Evolutionary conservation across 2,113 vertebrate genomes (phyloP).

Genomic region (Ctenodactylus gundi): DNA sequence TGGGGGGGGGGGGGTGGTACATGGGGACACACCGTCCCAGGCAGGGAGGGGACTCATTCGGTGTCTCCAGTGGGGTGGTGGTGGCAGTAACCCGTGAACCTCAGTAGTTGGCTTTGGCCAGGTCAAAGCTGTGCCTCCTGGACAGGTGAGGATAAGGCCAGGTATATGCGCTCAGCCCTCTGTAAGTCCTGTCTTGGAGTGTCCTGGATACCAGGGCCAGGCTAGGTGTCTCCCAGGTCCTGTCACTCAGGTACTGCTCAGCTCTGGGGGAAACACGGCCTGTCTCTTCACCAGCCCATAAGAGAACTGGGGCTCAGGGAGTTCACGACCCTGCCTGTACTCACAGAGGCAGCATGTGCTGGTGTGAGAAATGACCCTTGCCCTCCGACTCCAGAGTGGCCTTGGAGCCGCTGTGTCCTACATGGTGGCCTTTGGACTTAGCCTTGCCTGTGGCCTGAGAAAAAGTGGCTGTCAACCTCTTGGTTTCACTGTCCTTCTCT

Average conservation of each 20-base stretch:
- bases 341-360: background rate
- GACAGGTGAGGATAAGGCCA: background rate
- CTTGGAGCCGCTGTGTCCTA: background rate
- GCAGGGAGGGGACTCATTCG: background rate
- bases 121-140: background rate
- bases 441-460: background rate
- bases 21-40: background rate
- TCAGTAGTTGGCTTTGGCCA: background rate
- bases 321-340: background rate
- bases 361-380: accelerated
- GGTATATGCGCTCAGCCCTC: background rate
- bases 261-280: background rate
- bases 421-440: background rate
- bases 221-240: background rate
- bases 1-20: background rate
- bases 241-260: background rate
- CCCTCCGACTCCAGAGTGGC: background rate
- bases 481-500: background rate
- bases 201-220: background rate
- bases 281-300: background rate
- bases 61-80: background rate
- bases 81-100: background rate
- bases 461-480: background rate
- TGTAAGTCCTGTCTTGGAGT: too few relatives aligned
- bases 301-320: background rate